Conservation (phyloP, 2,113 vertebrate genomes). For the Argyrosomus japonicus region DNA sequence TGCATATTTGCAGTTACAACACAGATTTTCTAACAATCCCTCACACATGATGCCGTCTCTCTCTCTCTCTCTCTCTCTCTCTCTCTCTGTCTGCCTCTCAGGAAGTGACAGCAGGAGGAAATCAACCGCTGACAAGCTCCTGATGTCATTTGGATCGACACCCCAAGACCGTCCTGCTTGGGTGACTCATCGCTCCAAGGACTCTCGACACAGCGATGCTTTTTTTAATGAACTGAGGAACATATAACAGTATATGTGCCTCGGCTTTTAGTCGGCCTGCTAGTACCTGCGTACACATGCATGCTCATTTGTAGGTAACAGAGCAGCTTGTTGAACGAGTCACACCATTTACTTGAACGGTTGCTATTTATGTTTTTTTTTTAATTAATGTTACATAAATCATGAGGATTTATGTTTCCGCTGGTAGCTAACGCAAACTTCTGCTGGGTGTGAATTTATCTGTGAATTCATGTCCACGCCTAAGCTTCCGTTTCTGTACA, state of each 20-base stretch:
- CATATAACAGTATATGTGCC: slow-evolving; percentile 1
- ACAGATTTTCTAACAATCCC: not conserved
- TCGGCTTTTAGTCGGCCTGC: slow-evolving; percentile 11
- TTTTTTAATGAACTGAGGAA: not conserved
- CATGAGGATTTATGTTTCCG: slow-evolving; percentile 8
- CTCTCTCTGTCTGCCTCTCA: slow-evolving; percentile 21
- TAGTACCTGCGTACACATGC: slow-evolving; percentile 13
- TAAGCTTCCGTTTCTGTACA: not conserved
- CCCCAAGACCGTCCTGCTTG: not conserved
- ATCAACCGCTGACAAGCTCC: not conserved
- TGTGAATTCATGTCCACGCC: slow-evolving; percentile 1
- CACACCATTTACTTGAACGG: slow-evolving; percentile 55
- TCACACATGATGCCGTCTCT: not conserved
- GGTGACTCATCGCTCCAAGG: slow-evolving; percentile 22
- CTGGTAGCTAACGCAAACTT: slow-evolving; percentile 23
- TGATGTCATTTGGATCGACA: not conserved
- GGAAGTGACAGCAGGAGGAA: slow-evolving; percentile 58
- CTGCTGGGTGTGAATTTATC: not conserved
- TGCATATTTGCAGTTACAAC: not conserved
- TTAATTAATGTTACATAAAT: not conserved
- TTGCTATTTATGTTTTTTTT: slow-evolving; percentile 45
- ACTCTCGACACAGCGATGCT: not conserved
- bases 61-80: not conserved
- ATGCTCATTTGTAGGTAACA: slow-evolving; percentile 30
- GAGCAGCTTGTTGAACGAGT: slow-evolving; percentile 46